phyloP scores from a whole-genome alignment of 2,113 vertebrate genomes.

The Phodopus roborovskii region DNA sequence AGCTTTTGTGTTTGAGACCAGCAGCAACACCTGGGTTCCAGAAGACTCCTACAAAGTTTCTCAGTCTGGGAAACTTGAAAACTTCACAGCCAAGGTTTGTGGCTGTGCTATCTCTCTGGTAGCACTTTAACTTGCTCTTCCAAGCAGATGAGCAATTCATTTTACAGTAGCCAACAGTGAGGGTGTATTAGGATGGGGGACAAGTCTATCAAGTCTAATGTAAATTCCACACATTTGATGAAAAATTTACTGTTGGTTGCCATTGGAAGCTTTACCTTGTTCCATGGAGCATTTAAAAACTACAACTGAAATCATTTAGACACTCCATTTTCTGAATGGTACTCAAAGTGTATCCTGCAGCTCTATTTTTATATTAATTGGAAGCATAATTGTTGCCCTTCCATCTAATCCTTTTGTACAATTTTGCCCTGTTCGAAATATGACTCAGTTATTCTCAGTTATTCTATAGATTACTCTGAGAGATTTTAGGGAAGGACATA shows the following conservation, averaged over 20 bases:
- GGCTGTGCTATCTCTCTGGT: conserved; percentile 15
- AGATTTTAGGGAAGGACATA: not conserved
- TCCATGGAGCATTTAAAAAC: conserved; percentile 4
- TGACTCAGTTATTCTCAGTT: not conserved
- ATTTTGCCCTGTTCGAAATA: not conserved
- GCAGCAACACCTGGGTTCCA: conserved; percentile 19
- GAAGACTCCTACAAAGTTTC: conserved; percentile 35
- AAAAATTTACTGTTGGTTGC: conserved; percentile 24
- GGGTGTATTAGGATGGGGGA: not conserved
- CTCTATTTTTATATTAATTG: not conserved
- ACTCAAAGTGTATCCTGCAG: not conserved
- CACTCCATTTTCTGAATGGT: not conserved
- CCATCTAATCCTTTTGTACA: not conserved
- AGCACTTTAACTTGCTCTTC: conserved; percentile 55
- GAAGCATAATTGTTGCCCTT: not conserved
- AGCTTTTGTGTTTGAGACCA: conserved; percentile 8
- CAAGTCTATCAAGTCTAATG: conserved; percentile 36
- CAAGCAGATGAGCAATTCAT: conserved; percentile 43
- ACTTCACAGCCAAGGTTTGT: conserved; percentile 47
- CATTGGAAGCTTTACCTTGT: not conserved
- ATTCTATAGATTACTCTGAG: not conserved
- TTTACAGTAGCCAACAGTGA: conserved; percentile 40
- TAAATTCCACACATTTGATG: not conserved
- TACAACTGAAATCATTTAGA: not conserved
- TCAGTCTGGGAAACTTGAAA: conserved; percentile 39